These are phyloP conservation scores for Athetis lepigone DNA, from an alignment of 2,888 invertebrate species.

Conservation along the genomic window DNA sequence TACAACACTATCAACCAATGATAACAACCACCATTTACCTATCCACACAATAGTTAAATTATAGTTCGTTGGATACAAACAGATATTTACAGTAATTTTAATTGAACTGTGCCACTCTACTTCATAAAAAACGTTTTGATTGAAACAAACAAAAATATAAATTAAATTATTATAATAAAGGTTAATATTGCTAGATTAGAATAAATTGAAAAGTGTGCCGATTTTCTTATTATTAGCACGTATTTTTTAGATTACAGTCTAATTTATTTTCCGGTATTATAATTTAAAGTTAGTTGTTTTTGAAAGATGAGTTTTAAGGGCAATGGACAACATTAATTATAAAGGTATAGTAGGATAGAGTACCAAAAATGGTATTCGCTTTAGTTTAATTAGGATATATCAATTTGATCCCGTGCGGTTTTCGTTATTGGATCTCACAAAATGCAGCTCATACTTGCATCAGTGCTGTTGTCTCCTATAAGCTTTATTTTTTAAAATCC, in stretches of 20 bases:
- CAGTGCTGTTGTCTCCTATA: background rate
- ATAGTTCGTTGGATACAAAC: conserved; percentile 16
- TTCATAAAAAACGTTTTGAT: background rate
- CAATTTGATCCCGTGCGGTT: background rate
- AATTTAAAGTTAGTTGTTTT: conserved; percentile 19
- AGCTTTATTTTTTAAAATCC: background rate
- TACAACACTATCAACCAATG: conserved; percentile 9
- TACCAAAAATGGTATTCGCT: background rate
- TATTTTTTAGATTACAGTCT: conserved; percentile 27
- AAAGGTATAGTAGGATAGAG: background rate
- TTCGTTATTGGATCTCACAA: background rate
- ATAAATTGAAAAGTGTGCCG: conserved; percentile 11
- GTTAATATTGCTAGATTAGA: background rate
- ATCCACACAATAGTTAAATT: background rate
- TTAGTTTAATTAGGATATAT: background rate
- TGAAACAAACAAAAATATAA: background rate
- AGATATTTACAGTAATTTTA: conserved; percentile 10
- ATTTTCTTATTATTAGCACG: conserved; percentile 8
- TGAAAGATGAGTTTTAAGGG: conserved; percentile 29
- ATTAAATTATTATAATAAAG: background rate
- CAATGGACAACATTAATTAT: conserved; percentile 25
- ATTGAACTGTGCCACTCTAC: conserved; percentile 18
- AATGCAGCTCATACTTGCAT: background rate
- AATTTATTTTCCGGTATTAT: conserved; percentile 37
- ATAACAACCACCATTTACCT: background rate